Base-by-base conservation (phyloP, 2,113 vertebrate species). In the Nycticryphes semicollaris region DNA sequence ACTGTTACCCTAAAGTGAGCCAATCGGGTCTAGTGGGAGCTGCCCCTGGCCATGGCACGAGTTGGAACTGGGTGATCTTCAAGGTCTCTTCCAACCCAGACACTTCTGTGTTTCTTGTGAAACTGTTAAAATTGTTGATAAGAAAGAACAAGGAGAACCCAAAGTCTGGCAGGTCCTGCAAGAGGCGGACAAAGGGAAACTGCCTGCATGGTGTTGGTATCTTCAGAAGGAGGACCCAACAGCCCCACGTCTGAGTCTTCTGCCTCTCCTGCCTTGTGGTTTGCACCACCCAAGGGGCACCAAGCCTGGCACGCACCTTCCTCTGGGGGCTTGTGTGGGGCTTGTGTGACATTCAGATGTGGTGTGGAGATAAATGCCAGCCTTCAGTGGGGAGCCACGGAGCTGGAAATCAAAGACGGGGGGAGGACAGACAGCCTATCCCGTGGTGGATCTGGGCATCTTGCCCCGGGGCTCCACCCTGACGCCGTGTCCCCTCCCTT, bases 291-390 rank as follows among this genome's bases (percentile, higher is more conserved):
- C 7, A 0, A 20, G 35, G 51, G 70, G 4, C 74, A 7, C 16
- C 45, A 1, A 76, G 48, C 12, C 39, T 3, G 7, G 35, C 66
- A 23, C 1, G 2, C 37, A 1, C 17, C 30, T 16, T 35, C 53
- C 31, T 35, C 2, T 1, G 2, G 8, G 39, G 25, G 33, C 35
- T 10, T 8, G 3, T 1, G 25, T 0, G 4, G 75, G 3, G 1
- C 5, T 1, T 0, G 2, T 16, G 1, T 0, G 7, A 66, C 8
- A 35, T 78, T 11, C 1, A 3, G 66, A 0, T 53, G 3, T 1
- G 1, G 63, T 0, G 0, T 2, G 51, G 19, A 78, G 93, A 69
- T 73, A 59, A 59, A 37, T 2, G 56, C 17, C 35, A 3, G 33
- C 21, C 24, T 14, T 0, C 48, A 14, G 51, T 5, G 4, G 43